Evolutionary conservation across 1,140 invertebrate species (phyloP), one percentile per base, ranked within the genome.

Genomic region (Dinothrombium tinctorium): DNA sequence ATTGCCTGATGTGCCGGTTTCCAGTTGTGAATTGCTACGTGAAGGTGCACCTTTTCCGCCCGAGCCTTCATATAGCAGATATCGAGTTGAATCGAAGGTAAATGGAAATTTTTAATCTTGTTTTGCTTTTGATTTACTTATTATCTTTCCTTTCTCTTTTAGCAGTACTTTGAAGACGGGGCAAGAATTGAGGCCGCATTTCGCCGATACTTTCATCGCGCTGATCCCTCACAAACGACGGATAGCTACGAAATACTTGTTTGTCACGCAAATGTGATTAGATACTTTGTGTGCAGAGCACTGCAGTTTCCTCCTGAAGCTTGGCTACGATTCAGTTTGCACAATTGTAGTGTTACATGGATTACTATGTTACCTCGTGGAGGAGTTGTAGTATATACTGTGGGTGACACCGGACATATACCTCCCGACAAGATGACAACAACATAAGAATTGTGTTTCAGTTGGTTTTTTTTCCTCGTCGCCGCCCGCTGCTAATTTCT

Each of bases 221-320:
- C 92, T 15, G 61, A 69, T 37, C 67, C 73, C 2, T 59, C 64
- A 4, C 84, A 98, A 60, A 65, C 71, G 35, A 53, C 61, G 25
- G 84, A 95, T 56, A 71, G 71, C 5, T 89, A 81, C 57, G 92
- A 92, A 35, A 56, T 99, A 22, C 63, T 96, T 33, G 86, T 98
- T 4, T 96, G 89, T 48, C 92, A 99, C 63, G 89, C 81, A 11
- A 99, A 98, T 63, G 89, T 98, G 9, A 98, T 98, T 50, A 63
- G 92, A 43, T 98, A 92, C 61, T 92, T 96, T 62, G 73, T 92
- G 14, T 96, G 89, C 65, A 71, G 89, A 59, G 84, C 84, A 1
- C 60, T 98, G n/a, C 92, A 99, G 59, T 79, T 96, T 53, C 87
- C 89, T 11, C 73, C 86, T 0, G 86, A 96, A 62, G 90, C 76